Percentiles rank a stretch among this genome's conserved stretches.
Conservation (phyloP, 2,113 vertebrate genomes). For the Microcebus griseorufus region DNA sequence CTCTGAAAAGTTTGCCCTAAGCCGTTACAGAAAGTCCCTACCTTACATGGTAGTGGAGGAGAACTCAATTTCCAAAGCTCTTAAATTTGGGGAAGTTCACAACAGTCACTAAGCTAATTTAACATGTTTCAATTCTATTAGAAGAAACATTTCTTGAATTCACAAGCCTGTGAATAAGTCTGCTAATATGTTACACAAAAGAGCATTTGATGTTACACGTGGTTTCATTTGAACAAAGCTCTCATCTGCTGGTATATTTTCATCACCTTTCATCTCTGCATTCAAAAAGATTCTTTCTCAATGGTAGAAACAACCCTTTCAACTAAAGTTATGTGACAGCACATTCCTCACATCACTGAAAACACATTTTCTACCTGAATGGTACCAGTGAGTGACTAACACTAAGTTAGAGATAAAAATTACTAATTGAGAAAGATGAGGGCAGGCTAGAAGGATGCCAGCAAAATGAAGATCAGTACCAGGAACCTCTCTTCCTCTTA, state of each 20-base stretch:
- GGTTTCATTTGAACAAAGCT: constrained; percentile 7
- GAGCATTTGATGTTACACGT: not conserved
- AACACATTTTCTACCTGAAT: not conserved
- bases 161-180: not conserved
- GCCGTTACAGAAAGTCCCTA: not conserved
- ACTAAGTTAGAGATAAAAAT: constrained; percentile 16
- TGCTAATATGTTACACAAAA: not conserved
- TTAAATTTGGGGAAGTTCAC: not conserved
- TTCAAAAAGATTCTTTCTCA: not conserved
- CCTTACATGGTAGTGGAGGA: not conserved
- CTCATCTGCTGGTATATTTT: not conserved
- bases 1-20: constrained; percentile 23
- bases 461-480: not conserved
- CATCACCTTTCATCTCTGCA: constrained; percentile 10
- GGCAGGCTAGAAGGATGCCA: not conserved
- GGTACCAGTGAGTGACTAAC: constrained; percentile 43
- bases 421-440: constrained; percentile 18
- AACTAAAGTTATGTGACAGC: not conserved
- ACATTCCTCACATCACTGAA: not conserved
- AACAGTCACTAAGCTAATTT: not conserved
- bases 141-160: not conserved
- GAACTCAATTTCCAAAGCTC: not conserved
- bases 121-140: not conserved
- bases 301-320: not conserved
- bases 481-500: not conserved